Percentiles rank a stretch among this genome's conserved stretches.
These are phyloP conservation scores for Drosophila melanocephala DNA, from an alignment of 2,888 invertebrate genomes.

Conservation along the genomic window DNA sequence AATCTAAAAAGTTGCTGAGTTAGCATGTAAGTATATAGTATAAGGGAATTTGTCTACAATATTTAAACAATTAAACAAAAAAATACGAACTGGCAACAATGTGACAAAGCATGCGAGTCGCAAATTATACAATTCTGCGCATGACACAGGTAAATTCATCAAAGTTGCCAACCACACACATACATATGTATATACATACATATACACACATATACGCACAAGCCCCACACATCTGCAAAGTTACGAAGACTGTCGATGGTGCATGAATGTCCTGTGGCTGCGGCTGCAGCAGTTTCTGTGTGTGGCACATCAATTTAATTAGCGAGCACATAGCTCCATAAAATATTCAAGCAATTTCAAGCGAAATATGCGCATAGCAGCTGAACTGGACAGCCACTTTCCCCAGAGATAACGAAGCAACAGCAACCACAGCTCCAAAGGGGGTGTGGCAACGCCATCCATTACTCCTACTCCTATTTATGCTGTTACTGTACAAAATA, in stretches of 20 bases:
- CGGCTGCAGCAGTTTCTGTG: slow-evolving; percentile 55
- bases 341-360: slow-evolving; percentile 78
- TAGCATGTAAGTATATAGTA: slow-evolving; percentile 61
- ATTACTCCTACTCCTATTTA: neutral
- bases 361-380: slow-evolving; percentile 64
- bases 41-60: slow-evolving; percentile 35
- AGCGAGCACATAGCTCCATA: slow-evolving; percentile 78
- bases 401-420: slow-evolving; percentile 33
- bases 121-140: slow-evolving; percentile 57
- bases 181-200: slow-evolving; percentile 9
- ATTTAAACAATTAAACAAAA: slow-evolving; percentile 61
- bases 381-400: slow-evolving; percentile 58
- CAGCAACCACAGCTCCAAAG: neutral
- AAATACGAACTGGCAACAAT: slow-evolving; percentile 32
- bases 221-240: slow-evolving; percentile 4
- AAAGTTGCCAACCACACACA: slow-evolving; percentile 62
- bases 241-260: slow-evolving; percentile 61
- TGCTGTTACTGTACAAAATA: slow-evolving; percentile 18
- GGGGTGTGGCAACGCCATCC: neutral
- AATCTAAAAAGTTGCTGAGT: slow-evolving; percentile 37
- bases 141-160: slow-evolving; percentile 78
- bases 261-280: slow-evolving; percentile 53
- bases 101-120: slow-evolving; percentile 44
- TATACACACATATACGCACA: slow-evolving; percentile 1
- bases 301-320: slow-evolving; percentile 79